Evolutionary conservation across 2,797 vertebrate genomes (phyloP).

Genomic region (Rhadinocentrus ornatus): DNA sequence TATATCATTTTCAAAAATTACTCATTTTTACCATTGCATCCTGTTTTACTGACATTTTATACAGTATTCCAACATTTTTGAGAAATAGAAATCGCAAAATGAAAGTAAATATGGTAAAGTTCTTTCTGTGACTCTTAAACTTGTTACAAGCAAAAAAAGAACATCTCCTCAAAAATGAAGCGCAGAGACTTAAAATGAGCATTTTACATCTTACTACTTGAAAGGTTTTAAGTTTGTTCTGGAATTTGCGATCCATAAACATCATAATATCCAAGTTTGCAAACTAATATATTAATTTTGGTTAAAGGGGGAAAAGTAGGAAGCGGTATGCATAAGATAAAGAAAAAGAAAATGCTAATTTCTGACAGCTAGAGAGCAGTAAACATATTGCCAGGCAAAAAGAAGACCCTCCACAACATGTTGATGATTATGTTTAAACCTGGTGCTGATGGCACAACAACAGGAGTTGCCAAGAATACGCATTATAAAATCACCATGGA

Average conservation of each 20-base stretch:
- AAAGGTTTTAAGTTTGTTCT: neutral
- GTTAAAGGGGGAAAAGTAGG: conserved; percentile 7
- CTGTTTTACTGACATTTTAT: too few species aligned
- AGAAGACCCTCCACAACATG: conserved; percentile 32
- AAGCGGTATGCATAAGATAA: neutral
- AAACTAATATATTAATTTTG: neutral
- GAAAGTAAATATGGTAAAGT: conserved; percentile 29
- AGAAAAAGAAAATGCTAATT: neutral
- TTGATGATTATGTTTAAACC: conserved; percentile 26
- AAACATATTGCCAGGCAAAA: conserved; percentile 26
- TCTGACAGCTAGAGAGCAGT: neutral
- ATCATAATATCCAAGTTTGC: too few species aligned
- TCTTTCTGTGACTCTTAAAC: too few species aligned
- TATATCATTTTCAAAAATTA: neutral
- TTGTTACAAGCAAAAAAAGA: too few species aligned
- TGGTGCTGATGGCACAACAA: conserved; percentile 29
- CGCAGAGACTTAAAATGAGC: too few species aligned
- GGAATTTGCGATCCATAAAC: too few species aligned
- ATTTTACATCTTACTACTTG: conserved; percentile 20
- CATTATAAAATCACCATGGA: conserved; percentile 57
- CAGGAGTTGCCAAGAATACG: conserved; percentile 57
- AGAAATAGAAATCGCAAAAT: conserved; percentile 45
- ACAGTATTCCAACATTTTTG: neutral
- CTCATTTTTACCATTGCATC: neutral
- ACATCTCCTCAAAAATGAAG: too few species aligned